phyloP scores from a whole-genome alignment of 1,140 invertebrate species.

The Thereuonema tuberculata region DNA sequence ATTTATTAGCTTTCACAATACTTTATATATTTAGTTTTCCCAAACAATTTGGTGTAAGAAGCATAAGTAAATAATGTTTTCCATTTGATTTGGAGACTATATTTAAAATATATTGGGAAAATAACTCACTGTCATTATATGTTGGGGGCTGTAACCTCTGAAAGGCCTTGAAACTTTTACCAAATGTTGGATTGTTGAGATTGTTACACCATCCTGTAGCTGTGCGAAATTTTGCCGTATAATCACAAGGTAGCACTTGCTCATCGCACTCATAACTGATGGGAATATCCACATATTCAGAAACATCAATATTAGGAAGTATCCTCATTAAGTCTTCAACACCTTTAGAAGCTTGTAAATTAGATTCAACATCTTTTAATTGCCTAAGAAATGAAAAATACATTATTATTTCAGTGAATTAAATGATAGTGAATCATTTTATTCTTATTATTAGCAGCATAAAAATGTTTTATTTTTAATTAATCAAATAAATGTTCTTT shows the following conservation, averaged over 20 bases:
- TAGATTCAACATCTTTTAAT: constrained; percentile 32
- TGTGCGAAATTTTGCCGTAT: constrained; percentile 61
- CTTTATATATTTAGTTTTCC: too few relatives aligned
- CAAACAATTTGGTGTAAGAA: too few relatives aligned
- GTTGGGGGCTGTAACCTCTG: constrained; percentile 65
- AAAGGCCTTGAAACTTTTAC: constrained; percentile 72
- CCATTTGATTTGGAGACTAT: too few relatives aligned
- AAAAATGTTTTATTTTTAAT: too few relatives aligned
- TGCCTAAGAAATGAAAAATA: constrained; percentile 11
- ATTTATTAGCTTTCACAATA: not conserved
- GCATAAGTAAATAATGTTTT: too few relatives aligned
- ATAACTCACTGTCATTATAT: constrained; percentile 64
- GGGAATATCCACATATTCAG: constrained; percentile 33
- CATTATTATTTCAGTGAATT: not conserved
- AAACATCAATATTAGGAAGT: constrained; percentile 35
- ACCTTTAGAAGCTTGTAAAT: constrained; percentile 22
- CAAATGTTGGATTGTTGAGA: constrained; percentile 64
- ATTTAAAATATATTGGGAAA: constrained; percentile 29
- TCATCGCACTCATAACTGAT: constrained; percentile 37
- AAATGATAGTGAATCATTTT: not conserved
- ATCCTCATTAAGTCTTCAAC: constrained; percentile 33
- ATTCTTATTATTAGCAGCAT: not conserved
- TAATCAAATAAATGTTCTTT: too few relatives aligned
- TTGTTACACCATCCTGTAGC: constrained; percentile 85
- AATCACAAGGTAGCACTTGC: constrained; percentile 52